A percentile compares a stretch with the other conserved stretches of the same genome.
Conservation (phyloP, 2,888 invertebrate genomes). For the Autographa pulchrina region DNA sequence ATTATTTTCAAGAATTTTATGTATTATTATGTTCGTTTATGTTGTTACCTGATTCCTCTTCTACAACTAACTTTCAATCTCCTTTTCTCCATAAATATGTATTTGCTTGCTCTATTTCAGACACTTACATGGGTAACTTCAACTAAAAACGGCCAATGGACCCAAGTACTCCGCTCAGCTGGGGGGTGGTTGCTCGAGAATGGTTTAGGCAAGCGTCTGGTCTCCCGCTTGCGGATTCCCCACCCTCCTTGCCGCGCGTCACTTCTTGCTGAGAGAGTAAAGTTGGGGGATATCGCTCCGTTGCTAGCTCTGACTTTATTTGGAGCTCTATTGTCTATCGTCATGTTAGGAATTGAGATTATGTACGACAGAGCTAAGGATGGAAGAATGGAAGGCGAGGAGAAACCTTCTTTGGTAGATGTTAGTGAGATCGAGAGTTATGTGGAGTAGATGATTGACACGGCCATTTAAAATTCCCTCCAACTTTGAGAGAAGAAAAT, state of each 20-base stretch:
- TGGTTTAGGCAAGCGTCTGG: slow-evolving; percentile 71
- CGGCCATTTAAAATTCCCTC: no score
- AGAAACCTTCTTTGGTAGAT: not conserved
- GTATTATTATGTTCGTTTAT: no score
- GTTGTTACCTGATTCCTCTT: no score
- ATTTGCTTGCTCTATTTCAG: slow-evolving; percentile 52
- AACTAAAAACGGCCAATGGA: slow-evolving; percentile 73
- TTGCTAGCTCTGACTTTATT: slow-evolving; percentile 64
- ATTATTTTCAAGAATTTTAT: no score
- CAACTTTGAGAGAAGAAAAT: no score
- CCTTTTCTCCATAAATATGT: not conserved
- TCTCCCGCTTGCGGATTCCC: slow-evolving; percentile 63
- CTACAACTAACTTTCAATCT: no score
- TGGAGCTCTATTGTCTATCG: slow-evolving; percentile 69
- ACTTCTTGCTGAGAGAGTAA: slow-evolving; percentile 79
- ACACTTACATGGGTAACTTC: slow-evolving; percentile 72
- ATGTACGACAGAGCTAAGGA: slow-evolving; percentile 60
- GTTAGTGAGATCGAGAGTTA: slow-evolving; percentile 11
- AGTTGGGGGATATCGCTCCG: slow-evolving; percentile 75
- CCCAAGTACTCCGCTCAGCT: slow-evolving; percentile 66
- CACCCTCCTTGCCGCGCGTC: slow-evolving; percentile 78
- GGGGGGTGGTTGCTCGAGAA: slow-evolving; percentile 77
- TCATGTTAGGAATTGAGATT: slow-evolving; percentile 72
- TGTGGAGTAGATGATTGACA: slow-evolving; percentile 9
- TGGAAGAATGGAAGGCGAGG: slow-evolving; percentile 13